Conservation (phyloP, 2,888 invertebrate species). For the Thymelicus sylvestris region DNA sequence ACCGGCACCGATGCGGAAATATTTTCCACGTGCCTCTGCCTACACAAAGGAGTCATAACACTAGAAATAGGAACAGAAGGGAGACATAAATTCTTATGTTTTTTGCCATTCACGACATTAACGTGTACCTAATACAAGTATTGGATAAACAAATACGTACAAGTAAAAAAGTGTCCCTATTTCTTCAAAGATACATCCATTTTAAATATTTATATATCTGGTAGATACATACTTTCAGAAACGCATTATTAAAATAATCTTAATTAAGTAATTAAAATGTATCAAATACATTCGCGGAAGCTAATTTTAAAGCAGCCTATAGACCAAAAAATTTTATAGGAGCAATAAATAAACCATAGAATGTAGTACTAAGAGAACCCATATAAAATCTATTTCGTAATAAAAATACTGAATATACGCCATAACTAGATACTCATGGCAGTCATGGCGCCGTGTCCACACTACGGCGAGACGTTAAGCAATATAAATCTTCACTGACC, state of each 20-base stretch:
- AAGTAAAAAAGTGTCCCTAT: no score
- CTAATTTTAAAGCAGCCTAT: no score
- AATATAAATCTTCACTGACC: conserved; percentile 9
- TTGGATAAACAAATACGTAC: no score
- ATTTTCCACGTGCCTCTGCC: conserved; percentile 14
- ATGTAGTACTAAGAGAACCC: no score
- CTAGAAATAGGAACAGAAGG: conserved; percentile 25
- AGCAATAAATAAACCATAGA: no score
- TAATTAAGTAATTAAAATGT: no score
- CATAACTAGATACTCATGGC: neutral
- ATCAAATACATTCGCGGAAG: no score
- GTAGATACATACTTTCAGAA: no score
- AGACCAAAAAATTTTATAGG: no score
- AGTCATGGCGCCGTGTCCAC: conserved; percentile 4
- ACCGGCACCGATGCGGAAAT: conserved; percentile 13
- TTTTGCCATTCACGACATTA: neutral
- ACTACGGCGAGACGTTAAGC: conserved; percentile 11
- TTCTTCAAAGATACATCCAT: no score
- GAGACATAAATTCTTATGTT: conserved; percentile 13
- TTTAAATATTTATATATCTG: no score
- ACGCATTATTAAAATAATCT: no score
- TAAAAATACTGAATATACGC: neutral
- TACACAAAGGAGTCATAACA: conserved; percentile 31
- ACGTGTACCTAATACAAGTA: neutral
- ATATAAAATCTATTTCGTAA: neutral